A percentile compares a stretch with the other conserved stretches of the same genome.
These are phyloP conservation scores for Shargacucullia verbasci DNA, from an alignment of 2,888 invertebrate genomes.

Conservation along the genomic window DNA sequence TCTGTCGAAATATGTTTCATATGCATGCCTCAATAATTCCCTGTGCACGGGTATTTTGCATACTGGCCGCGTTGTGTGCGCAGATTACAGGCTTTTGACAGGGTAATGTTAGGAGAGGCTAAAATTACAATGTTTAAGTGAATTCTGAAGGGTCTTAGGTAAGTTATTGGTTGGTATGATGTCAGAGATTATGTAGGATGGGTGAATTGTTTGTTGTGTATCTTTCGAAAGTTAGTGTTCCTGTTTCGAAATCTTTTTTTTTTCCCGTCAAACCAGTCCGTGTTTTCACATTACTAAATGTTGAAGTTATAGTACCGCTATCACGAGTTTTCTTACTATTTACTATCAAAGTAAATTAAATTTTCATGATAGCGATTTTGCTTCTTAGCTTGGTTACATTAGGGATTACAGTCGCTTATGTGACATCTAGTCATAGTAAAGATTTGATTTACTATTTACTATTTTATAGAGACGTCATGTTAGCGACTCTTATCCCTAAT, in stretches of 20 bases:
- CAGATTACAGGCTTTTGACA: constrained; percentile 47
- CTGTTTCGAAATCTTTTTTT: not conserved
- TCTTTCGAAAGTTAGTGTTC: constrained; percentile 15
- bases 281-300: too few species aligned
- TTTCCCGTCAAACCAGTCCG: too few species aligned
- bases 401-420: too few species aligned
- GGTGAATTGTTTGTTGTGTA: constrained; percentile 34
- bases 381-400: too few species aligned
- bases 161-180: constrained; percentile 28
- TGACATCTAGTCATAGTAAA: too few species aligned
- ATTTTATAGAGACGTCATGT: too few species aligned
- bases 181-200: not conserved
- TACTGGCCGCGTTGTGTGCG: constrained; percentile 10
- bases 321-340: too few species aligned
- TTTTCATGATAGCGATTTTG: too few species aligned
- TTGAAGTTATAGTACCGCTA: too few species aligned
- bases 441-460: too few species aligned
- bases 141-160: constrained; percentile 29
- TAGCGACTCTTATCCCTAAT: too few species aligned
- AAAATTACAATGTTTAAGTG: constrained; percentile 44
- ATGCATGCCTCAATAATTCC: constrained; percentile 34
- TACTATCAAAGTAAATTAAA: too few species aligned
- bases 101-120: constrained; percentile 35
- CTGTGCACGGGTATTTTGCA: constrained; percentile 18
- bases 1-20: constrained; percentile 41